Evolutionary conservation across 92 coral and sea anemone species (phyloP).

Genomic region (Meandrina meandrites): DNA sequence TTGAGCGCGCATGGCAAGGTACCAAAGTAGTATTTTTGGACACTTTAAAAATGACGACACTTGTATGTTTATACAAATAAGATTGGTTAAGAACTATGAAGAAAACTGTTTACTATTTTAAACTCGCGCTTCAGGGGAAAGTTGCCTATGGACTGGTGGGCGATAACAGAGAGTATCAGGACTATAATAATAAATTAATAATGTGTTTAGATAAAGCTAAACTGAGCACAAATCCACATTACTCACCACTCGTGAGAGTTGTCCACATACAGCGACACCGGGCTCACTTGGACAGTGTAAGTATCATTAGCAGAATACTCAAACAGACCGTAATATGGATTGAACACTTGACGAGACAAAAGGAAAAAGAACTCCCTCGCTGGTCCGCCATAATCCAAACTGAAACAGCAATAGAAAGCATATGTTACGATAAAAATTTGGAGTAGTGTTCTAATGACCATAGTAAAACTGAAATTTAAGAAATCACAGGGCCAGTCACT

Average conservation of each 20-base stretch:
- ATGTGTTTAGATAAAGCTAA: too few relatives aligned
- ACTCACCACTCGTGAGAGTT: constrained; percentile 97
- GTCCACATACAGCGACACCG: constrained; percentile 97
- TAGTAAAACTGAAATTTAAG: not conserved
- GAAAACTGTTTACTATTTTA: too few relatives aligned
- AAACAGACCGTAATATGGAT: constrained; percentile 97
- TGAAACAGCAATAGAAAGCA: constrained; percentile 16
- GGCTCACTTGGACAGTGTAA: constrained; percentile 97
- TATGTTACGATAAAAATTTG: not conserved
- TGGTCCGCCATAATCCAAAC: constrained; percentile 99
- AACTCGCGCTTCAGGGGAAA: too few relatives aligned
- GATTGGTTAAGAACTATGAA: too few relatives aligned
- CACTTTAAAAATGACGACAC: not conserved
- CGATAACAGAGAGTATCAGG: too few relatives aligned
- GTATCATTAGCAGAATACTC: constrained; percentile 99
- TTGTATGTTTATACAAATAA: too few relatives aligned
- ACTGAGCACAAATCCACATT: not conserved
- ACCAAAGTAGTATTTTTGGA: not conserved
- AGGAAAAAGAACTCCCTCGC: constrained; percentile 97
- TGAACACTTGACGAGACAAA: constrained; percentile 93
- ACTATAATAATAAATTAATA: too few relatives aligned
- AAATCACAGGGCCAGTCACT: not conserved
- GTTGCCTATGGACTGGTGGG: too few relatives aligned
- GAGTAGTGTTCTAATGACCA: not conserved
- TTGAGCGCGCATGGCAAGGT: not conserved